phyloP scores from a whole-genome alignment of 1,140 invertebrate species.

The Medauroidea extradentata region DNA sequence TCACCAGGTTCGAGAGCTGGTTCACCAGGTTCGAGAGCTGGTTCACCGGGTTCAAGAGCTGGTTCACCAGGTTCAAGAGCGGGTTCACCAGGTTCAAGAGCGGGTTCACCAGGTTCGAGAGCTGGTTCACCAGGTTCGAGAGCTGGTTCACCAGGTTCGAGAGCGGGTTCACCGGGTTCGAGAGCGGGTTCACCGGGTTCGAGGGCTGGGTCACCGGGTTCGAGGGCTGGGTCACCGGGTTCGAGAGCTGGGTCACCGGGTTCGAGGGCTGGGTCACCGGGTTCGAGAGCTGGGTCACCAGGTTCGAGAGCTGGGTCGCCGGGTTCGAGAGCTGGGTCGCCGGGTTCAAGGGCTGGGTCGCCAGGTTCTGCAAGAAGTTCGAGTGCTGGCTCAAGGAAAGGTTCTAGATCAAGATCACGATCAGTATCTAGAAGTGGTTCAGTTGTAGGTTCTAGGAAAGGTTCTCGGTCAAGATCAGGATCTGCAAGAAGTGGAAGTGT shows the following conservation, averaged over 20 bases:
- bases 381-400: constrained; percentile 24
- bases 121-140: no score
- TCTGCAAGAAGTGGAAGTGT: constrained; percentile 33
- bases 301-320: neutral
- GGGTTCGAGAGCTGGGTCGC: neutral
- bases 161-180: constrained; percentile 32
- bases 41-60: constrained; percentile 29
- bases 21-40: constrained; percentile 30
- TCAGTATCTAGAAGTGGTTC: constrained; percentile 32
- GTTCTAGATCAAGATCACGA: constrained; percentile 21
- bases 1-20: constrained; percentile 8
- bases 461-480: constrained; percentile 35
- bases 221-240: neutral
- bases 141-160: constrained; percentile 37
- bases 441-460: constrained; percentile 38
- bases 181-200: constrained; percentile 30
- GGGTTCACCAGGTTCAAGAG: constrained; percentile 35
- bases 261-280: neutral
- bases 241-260: constrained; percentile 24
- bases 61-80: constrained; percentile 40
- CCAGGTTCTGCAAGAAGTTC: constrained; percentile 23
- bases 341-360: constrained; percentile 1
- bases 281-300: neutral
- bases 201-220: neutral
- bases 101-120: constrained; percentile 38